These are phyloP conservation scores for Shinisaurus crocodilurus DNA, from an alignment of 2,113 vertebrate species.

Conservation along the genomic window DNA sequence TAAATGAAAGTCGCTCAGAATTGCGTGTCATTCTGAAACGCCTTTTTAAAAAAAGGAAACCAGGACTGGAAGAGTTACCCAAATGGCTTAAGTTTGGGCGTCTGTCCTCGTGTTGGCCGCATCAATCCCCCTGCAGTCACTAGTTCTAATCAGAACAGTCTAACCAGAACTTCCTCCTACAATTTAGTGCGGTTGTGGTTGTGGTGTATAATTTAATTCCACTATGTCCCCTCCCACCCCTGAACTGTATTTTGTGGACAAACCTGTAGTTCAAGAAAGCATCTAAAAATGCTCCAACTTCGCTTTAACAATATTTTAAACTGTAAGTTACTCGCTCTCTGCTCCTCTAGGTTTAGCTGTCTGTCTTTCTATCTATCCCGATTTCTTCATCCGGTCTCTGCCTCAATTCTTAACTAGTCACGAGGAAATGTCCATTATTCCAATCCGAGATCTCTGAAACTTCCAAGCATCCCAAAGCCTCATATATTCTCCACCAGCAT, in stretches of 20 bases:
- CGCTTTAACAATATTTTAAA: neutral
- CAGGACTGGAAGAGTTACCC: neutral
- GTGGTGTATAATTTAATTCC: neutral
- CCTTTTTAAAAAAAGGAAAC: neutral
- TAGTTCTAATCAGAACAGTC: neutral
- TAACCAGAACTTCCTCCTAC: no score
- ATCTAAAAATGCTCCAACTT: neutral
- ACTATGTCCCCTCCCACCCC: rapidly evolving
- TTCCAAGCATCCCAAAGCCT: neutral
- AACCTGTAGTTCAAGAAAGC: neutral
- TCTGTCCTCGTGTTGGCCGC: neutral
- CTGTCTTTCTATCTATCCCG: slow-evolving; percentile 49
- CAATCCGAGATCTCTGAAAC: neutral
- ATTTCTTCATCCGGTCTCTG: slow-evolving; percentile 2
- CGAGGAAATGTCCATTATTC: neutral
- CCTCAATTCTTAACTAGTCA: neutral
- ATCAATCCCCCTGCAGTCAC: no score
- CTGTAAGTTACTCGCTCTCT: neutral
- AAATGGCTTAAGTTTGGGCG: neutral
- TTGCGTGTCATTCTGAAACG: neutral
- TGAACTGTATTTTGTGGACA: neutral
- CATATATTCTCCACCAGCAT: neutral
- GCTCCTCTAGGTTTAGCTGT: neutral
- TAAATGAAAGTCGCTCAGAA: neutral
- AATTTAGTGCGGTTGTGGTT: neutral